These are phyloP conservation scores for Dryocosmus kuriphilus DNA, from an alignment of 2,888 invertebrate genomes.

Conservation along the genomic window DNA sequence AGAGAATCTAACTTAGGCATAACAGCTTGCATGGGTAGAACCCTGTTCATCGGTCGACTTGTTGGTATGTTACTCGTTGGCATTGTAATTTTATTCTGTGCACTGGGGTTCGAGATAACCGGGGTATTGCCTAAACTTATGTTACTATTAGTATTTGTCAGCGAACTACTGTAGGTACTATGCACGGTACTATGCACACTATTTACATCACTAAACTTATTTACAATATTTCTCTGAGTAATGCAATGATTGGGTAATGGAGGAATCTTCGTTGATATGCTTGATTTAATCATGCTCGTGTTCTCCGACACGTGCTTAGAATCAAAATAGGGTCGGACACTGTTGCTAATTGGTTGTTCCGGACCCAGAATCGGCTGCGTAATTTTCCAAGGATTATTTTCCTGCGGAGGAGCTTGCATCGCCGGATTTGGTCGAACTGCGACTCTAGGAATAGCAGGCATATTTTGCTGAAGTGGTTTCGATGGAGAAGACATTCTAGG, in stretches of 20 bases:
- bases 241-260: slow-evolving; percentile 70
- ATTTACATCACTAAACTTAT: slow-evolving; percentile 68
- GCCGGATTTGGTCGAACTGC: slow-evolving; percentile 73
- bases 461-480: slow-evolving; percentile 61
- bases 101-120: slow-evolving; percentile 76
- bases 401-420: slow-evolving; percentile 60
- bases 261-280: slow-evolving; percentile 70
- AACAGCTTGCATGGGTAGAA: slow-evolving; percentile 87
- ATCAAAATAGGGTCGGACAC: slow-evolving; percentile 71
- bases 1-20: slow-evolving; percentile 79
- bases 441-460: slow-evolving; percentile 70
- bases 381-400: slow-evolving; percentile 67
- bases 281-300: slow-evolving; percentile 74
- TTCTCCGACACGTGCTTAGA: slow-evolving; percentile 74
- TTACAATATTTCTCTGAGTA: slow-evolving; percentile 66
- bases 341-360: slow-evolving; percentile 68
- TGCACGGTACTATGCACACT: slow-evolving; percentile 65
- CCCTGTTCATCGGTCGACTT: slow-evolving; percentile 87
- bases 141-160: slow-evolving; percentile 57
- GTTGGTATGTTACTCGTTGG: slow-evolving; percentile 69
- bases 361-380: slow-evolving; percentile 66
- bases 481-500: slow-evolving; percentile 55
- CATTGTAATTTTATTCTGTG: slow-evolving; percentile 75
- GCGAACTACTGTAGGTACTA: slow-evolving; percentile 64
- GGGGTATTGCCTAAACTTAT: slow-evolving; percentile 57